Conservation (phyloP, 2,113 vertebrate genomes). For the Isurus oxyrinchus region DNA sequence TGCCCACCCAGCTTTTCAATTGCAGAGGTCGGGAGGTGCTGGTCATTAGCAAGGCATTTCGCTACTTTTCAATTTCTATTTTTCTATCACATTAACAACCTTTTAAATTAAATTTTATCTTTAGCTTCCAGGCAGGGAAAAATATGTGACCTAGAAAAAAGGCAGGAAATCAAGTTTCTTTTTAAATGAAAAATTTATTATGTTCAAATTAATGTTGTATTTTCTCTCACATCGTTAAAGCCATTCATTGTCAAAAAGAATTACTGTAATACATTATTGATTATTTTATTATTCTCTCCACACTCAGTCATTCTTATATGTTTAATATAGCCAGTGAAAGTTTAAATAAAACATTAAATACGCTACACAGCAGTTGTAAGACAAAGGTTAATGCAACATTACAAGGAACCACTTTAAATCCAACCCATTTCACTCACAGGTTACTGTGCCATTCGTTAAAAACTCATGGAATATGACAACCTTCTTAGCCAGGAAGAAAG, state of each 20-base stretch:
- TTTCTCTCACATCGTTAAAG: conserved; percentile 8
- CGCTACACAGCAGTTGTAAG: background rate
- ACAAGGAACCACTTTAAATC: background rate
- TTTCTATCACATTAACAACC: background rate
- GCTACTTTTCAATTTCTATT: background rate
- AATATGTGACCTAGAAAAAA: background rate
- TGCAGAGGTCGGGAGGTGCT: background rate
- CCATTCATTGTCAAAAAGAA: conserved; percentile 14
- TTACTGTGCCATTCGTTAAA: background rate
- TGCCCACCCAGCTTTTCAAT: background rate
- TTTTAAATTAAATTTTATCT: background rate
- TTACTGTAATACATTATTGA: conserved; percentile 2
- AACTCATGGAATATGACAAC: background rate
- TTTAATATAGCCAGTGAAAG: background rate
- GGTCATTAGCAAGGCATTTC: background rate
- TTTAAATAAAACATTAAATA: conserved; percentile 14
- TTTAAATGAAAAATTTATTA: conserved; percentile 30
- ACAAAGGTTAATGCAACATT: background rate
- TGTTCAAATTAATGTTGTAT: conserved; percentile 14
- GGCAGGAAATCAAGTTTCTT: background rate
- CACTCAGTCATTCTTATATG: background rate
- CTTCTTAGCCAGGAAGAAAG: background rate
- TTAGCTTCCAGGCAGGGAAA: background rate
- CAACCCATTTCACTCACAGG: background rate
- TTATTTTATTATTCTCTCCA: conserved; percentile 1